Percentiles rank a stretch among this genome's conserved stretches.
Evolutionary conservation across 2,888 invertebrate genomes (phyloP).

Genomic region (Hoplodrina blanda): DNA sequence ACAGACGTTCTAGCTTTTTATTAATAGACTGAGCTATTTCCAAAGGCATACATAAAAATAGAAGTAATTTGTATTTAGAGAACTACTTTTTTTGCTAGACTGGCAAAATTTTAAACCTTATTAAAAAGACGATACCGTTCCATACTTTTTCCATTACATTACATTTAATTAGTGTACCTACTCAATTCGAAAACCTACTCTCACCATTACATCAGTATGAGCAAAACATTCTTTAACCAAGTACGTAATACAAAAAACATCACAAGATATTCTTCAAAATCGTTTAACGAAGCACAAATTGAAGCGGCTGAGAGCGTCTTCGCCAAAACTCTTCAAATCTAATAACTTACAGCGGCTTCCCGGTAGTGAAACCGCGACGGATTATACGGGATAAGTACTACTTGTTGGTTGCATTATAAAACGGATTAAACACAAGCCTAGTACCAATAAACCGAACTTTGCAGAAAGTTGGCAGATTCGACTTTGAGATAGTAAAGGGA

Average conservation of each 20-base stretch:
- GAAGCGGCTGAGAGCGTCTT: conserved; percentile 70
- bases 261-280: conserved; percentile 44
- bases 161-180: not conserved
- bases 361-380: conserved; percentile 59
- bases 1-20: conserved; percentile 1
- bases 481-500: conserved; percentile 34
- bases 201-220: not conserved
- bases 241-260: not conserved
- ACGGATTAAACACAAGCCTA: conserved; percentile 47
- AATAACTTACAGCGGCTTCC: conserved; percentile 70
- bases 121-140: not conserved
- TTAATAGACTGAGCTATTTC: not conserved
- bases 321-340: conserved; percentile 77
- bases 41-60: not conserved
- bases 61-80: not conserved
- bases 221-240: not conserved
- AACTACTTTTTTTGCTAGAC: not conserved
- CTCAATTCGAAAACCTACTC: not conserved
- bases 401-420: conserved; percentile 71
- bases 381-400: conserved; percentile 67
- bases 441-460: conserved; percentile 27
- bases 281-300: conserved; percentile 71
- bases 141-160: not conserved
- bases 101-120: not conserved
- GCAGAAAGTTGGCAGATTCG: conserved; percentile 21